phyloP scores from a whole-genome alignment of 2,797 vertebrate species.

The Enteromius thamalakanensis region DNA sequence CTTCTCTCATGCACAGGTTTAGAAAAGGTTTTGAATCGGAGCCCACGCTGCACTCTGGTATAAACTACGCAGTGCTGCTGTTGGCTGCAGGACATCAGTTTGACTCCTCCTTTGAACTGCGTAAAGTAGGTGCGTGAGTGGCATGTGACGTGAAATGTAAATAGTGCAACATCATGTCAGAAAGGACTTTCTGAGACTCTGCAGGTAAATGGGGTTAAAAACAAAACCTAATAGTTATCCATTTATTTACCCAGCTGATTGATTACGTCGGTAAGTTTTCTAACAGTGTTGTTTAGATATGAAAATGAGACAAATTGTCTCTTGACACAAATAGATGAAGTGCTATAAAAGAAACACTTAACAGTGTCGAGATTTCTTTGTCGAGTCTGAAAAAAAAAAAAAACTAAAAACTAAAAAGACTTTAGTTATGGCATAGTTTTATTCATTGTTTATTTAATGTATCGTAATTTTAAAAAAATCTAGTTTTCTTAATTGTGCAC shows the following conservation, averaged over 20 bases:
- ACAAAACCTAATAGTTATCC: too few species aligned
- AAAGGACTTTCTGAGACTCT: neutral
- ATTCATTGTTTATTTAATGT: neutral
- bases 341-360: too few species aligned
- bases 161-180: neutral
- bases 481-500: neutral
- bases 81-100: constrained; percentile 95
- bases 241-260: too few species aligned
- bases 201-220: too few species aligned
- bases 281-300: too few species aligned
- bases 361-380: too few species aligned
- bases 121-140: constrained; percentile 93
- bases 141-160: neutral
- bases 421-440: neutral
- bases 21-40: constrained; percentile 96
- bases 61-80: constrained; percentile 96
- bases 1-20: constrained; percentile 81
- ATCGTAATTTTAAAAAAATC: neutral
- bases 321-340: too few species aligned
- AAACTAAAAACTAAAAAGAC: too few species aligned
- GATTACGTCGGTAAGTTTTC: too few species aligned
- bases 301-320: too few species aligned
- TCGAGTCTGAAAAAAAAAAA: too few species aligned
- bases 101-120: constrained; percentile 95
- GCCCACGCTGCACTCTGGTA: constrained; percentile 95